These are phyloP conservation scores for Tetramorium parvispinum DNA, from an alignment of 1,140 invertebrate genomes.

Conservation along the genomic window DNA sequence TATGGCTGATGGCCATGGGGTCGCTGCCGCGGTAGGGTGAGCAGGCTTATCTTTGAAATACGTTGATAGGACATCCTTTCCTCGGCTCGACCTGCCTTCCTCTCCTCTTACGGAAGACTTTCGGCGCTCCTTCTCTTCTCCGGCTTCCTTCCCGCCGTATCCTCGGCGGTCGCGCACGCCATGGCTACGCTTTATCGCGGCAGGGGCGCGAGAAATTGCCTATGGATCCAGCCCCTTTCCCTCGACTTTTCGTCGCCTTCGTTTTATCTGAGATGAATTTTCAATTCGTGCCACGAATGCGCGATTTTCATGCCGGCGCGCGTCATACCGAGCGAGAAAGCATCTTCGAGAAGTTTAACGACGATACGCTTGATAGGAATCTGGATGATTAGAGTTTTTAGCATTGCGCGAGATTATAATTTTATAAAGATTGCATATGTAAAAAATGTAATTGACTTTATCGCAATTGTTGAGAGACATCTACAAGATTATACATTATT, in stretches of 20 bases:
- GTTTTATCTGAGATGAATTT: conserved; percentile 71
- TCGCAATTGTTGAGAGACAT: not conserved
- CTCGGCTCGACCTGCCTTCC: conserved; percentile 15
- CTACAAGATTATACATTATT: not conserved
- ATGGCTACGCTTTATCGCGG: conserved; percentile 70
- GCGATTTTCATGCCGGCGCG: conserved; percentile 58
- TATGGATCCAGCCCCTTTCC: conserved; percentile 54
- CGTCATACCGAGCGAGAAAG: not conserved
- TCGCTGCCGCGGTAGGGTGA: conserved; percentile 70
- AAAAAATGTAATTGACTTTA: not conserved
- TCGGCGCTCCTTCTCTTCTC: conserved; percentile 8
- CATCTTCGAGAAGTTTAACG: not conserved
- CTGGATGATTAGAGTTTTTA: not conserved
- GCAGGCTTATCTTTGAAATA: conserved; percentile 86
- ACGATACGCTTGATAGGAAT: not conserved
- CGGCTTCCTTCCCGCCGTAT: conserved; percentile 37
- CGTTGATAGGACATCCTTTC: conserved; percentile 82
- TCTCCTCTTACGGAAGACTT: conserved; percentile 43
- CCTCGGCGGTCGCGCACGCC: conserved; percentile 35
- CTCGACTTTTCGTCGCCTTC: conserved; percentile 7
- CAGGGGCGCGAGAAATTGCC: conserved; percentile 68
- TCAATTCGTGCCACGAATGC: conserved; percentile 66
- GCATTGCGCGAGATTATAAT: not conserved
- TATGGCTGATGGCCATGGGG: conserved; percentile 84
- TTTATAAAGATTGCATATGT: not conserved